These are phyloP conservation scores for Bombus confusus DNA, from an alignment of 1,140 invertebrate species.

Conservation along the genomic window DNA sequence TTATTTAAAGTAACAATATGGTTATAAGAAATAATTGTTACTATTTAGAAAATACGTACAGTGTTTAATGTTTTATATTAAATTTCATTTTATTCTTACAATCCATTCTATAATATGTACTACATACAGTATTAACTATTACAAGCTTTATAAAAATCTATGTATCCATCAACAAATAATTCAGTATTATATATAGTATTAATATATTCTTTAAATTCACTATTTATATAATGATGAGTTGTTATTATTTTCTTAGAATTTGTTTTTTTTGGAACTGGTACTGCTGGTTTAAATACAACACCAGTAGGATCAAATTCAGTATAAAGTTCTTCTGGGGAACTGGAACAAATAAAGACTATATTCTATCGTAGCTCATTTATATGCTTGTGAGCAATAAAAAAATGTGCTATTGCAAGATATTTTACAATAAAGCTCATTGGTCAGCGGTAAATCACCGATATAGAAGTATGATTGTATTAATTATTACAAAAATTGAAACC, in stretches of 20 bases:
- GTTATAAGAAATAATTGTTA: conserved; percentile 17
- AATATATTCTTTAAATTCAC: conserved; percentile 59
- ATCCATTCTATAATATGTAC: conserved; percentile 31
- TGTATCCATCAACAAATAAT: conserved; percentile 32
- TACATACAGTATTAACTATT: conserved; percentile 35
- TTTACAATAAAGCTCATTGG: background rate
- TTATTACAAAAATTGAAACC: conserved; percentile 63
- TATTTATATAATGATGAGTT: conserved; percentile 45
- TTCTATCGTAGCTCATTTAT: background rate
- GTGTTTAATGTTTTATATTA: background rate
- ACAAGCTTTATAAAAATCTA: conserved; percentile 57
- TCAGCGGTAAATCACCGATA: background rate
- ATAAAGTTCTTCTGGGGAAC: conserved; percentile 71
- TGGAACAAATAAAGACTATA: conserved; percentile 62
- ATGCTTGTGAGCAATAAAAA: background rate
- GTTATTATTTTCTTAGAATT: conserved; percentile 29
- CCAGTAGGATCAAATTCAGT: conserved; percentile 70
- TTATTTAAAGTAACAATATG: conserved; percentile 13
- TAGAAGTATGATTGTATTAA: background rate
- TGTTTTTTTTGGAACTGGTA: conserved; percentile 70
- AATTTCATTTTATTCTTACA: conserved; percentile 32
- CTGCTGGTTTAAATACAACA: conserved; percentile 77
- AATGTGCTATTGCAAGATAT: background rate
- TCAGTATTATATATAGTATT: conserved; percentile 42
- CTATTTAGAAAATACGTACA: conserved; percentile 31